Conservation (phyloP, 2,888 invertebrate species). For the Teinopalpus imperialis region DNA sequence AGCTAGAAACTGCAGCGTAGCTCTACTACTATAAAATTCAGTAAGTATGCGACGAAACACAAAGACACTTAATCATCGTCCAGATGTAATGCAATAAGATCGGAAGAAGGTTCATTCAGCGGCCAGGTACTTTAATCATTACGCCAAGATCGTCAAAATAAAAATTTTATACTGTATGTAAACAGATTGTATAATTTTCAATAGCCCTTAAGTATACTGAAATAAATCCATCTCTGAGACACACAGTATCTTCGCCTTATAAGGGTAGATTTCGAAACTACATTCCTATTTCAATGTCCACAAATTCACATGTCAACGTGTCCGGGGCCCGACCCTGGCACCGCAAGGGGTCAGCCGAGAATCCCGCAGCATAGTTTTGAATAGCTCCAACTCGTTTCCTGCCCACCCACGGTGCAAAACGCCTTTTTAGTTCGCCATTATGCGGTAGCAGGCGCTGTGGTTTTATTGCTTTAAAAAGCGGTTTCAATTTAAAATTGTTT, state of each 20-base stretch:
- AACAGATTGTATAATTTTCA: too few species aligned
- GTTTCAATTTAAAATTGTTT: conserved; percentile 1
- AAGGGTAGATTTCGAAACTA: conserved; percentile 9
- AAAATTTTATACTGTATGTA: too few species aligned
- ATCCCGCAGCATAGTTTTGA: conserved; percentile 29
- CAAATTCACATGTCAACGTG: conserved; percentile 17
- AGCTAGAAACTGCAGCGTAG: too few species aligned
- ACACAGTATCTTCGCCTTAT: not conserved
- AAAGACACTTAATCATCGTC: too few species aligned
- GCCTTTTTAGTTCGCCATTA: conserved; percentile 28
- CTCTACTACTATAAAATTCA: too few species aligned
- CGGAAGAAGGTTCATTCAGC: too few species aligned
- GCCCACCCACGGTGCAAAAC: conserved; percentile 43
- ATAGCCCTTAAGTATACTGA: too few species aligned
- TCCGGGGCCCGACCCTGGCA: conserved; percentile 16
- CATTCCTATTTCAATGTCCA: conserved; percentile 14
- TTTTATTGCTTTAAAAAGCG: conserved; percentile 19
- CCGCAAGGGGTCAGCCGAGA: conserved; percentile 26
- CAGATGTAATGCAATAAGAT: too few species aligned
- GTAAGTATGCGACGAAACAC: too few species aligned
- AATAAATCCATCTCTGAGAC: not conserved
- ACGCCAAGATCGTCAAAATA: too few species aligned
- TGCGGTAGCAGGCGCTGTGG: conserved; percentile 26
- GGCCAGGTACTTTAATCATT: too few species aligned
- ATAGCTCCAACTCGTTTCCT: conserved; percentile 43